Conservation (phyloP, 2,888 invertebrate genomes). For the Chymomyza amoena region DNA sequence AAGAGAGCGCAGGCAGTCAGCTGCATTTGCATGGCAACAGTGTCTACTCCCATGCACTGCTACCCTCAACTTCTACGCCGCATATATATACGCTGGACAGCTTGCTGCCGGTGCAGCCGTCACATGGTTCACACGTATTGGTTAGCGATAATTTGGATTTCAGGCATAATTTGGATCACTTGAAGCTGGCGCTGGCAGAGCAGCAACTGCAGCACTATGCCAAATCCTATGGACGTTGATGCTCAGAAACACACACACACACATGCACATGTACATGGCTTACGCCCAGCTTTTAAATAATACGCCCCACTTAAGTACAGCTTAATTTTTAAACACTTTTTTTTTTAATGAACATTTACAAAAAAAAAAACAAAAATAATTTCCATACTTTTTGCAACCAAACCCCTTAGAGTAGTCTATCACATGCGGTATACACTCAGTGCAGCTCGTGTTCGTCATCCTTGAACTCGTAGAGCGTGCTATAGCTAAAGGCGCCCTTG, state of each 20-base stretch:
- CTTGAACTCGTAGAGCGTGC: conserved; percentile 74
- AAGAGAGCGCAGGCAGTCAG: conserved; percentile 11
- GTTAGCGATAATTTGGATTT: conserved; percentile 54
- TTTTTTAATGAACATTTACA: background rate
- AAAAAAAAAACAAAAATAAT: conserved; percentile 23
- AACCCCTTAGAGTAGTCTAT: conserved; percentile 26
- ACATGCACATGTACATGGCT: background rate
- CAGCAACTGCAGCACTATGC: conserved; percentile 7
- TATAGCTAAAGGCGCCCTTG: conserved; percentile 77
- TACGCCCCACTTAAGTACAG: background rate
- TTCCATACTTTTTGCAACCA: conserved; percentile 6
- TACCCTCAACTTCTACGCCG: conserved; percentile 22
- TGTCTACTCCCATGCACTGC: background rate
- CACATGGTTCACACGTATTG: conserved; percentile 17
- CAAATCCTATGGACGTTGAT: conserved; percentile 38
- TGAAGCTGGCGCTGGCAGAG: background rate
- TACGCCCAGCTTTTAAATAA: background rate
- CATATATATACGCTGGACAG: conserved; percentile 28
- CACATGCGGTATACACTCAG: conserved; percentile 46
- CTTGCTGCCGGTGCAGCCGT: background rate
- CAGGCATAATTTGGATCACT: background rate
- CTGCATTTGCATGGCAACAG: conserved; percentile 29
- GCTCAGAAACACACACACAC: background rate
- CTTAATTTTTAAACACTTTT: background rate
- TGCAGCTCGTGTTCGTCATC: conserved; percentile 61